Percentiles rank a stretch among this genome's conserved stretches.
Conservation (phyloP, 2,888 invertebrate genomes). For the Drosophila flavopinicola region DNA sequence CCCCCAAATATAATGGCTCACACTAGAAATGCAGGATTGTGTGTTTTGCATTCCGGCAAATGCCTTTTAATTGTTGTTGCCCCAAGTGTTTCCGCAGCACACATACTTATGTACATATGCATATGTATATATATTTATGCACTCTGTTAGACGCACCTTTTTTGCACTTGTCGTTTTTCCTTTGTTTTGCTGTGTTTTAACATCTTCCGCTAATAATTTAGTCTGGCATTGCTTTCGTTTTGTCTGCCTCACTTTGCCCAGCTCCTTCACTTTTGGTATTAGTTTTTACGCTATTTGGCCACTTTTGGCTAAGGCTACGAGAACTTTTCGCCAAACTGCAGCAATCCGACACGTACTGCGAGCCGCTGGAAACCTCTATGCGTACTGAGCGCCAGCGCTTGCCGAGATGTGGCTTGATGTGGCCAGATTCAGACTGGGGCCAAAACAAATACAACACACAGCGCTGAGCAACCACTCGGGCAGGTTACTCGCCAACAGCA, state of each 20-base stretch:
- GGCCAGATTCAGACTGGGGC: slow-evolving; percentile 26
- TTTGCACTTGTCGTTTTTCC: slow-evolving; percentile 16
- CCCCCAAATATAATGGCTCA: neutral
- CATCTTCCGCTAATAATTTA: neutral
- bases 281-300: slow-evolving; percentile 14
- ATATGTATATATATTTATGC: neutral
- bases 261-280: slow-evolving; percentile 2
- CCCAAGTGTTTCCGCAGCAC: slow-evolving; percentile 11
- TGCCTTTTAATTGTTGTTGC: slow-evolving; percentile 49
- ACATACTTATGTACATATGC: slow-evolving; percentile 15
- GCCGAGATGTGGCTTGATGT: slow-evolving; percentile 26
- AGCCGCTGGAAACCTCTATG: slow-evolving; percentile 55
- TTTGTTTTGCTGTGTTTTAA: neutral
- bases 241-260: slow-evolving; percentile 16
- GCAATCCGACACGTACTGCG: slow-evolving; percentile 31
- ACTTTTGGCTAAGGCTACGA: slow-evolving; percentile 8
- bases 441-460: slow-evolving; percentile 20
- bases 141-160: slow-evolving; percentile 31
- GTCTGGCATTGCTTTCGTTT: slow-evolving; percentile 1
- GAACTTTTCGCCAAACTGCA: slow-evolving; percentile 19
- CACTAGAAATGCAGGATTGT: neutral
- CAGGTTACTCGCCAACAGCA: slow-evolving; percentile 42
- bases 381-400: slow-evolving; percentile 47
- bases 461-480: slow-evolving; percentile 23
- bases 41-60: slow-evolving; percentile 30